A percentile compares a stretch with the other conserved stretches of the same genome.
Evolutionary conservation across 2,797 vertebrate species (phyloP).

Genomic region (Phoxinus dragarum): DNA sequence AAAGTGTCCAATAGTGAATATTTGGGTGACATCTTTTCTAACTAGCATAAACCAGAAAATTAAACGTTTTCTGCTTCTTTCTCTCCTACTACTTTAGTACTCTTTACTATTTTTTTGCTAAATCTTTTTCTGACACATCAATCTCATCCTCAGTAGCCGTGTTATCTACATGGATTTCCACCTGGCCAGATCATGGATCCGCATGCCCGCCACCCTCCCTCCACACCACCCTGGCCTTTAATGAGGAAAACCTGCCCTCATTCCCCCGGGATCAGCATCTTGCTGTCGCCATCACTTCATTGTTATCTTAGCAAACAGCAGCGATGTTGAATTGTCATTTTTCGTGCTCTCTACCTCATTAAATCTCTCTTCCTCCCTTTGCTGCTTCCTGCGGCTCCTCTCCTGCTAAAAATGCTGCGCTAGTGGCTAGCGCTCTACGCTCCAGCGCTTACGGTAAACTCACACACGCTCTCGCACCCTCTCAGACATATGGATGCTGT

Average conservation of each 20-base stretch:
- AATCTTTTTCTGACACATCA: neutral
- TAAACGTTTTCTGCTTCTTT: neutral
- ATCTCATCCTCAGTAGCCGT: neutral
- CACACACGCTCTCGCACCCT: slow-evolving; percentile 51
- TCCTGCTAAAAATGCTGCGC: slow-evolving; percentile 54
- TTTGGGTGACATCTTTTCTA: neutral
- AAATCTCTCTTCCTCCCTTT: slow-evolving; percentile 50
- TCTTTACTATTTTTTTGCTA: neutral
- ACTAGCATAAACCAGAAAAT: neutral
- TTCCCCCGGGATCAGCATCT: slow-evolving; percentile 30
- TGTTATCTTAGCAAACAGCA: slow-evolving; percentile 51
- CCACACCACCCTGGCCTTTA: slow-evolving; percentile 21
- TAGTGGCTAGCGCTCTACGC: slow-evolving; percentile 53
- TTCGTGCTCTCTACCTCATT: slow-evolving; percentile 50
- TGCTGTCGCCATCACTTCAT: slow-evolving; percentile 22
- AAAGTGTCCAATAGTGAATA: neutral
- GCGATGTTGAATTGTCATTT: slow-evolving; percentile 44
- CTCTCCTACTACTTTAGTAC: neutral
- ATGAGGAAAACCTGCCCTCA: slow-evolving; percentile 18
- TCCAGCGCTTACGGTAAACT: slow-evolving; percentile 59
- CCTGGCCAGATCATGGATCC: slow-evolving; percentile 19
- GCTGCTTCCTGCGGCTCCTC: slow-evolving; percentile 33
- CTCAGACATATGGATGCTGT: slow-evolving; percentile 64
- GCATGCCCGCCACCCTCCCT: neutral
- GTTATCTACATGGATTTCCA: slow-evolving; percentile 17